Evolutionary conservation across 2,113 vertebrate species (phyloP), one percentile per base, ranked within the genome.

Genomic region (Ciconia boyciana): DNA sequence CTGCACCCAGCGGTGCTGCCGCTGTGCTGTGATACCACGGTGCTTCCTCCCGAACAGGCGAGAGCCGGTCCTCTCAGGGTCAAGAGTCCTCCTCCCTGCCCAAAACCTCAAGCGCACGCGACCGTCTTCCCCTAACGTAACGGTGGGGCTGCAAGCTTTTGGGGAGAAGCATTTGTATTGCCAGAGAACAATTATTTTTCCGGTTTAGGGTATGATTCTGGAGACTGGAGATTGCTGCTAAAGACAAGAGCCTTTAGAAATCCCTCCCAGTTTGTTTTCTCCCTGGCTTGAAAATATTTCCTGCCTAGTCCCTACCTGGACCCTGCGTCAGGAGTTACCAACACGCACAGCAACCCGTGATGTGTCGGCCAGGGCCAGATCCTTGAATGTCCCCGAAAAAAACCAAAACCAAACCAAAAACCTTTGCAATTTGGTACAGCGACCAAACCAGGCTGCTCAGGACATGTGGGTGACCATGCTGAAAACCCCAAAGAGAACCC

Each of bases 41-140:
- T 7, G 36, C 48, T 32, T 46, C 29, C 25, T 61, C 44, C 49
- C 2, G 0, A 68, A 36, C 0, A 5, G 41, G 29, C 1, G 3
- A 78, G 39, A 79, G 36, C 10, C 2, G 6, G 19, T 48, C 14
- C 9, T 31, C 48, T 52, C 0, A 0, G 34, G 43, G 29, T 9
- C 1, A 3, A 62, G 43, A 48, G 28, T 43, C 46, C 16, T 52
- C 8, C 15, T 71, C 46, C 65, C 20, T 36, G 31, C n/a, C 20
- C 36, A 22, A 65, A 76, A 46, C 34, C 24, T 75, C 36, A 46
- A 20, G 34, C 0, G 2, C 39, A 7, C 0, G 1, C 0, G 12
- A 26, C 29, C 48, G 7, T 55, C 46, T 70, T 87, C 44, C 39
- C 18, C 39, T 31, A 44, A 31, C 3, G 2, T 34, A 29, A 86